Conservation (phyloP, 2,113 vertebrate species). For the Garra rufa region DNA sequence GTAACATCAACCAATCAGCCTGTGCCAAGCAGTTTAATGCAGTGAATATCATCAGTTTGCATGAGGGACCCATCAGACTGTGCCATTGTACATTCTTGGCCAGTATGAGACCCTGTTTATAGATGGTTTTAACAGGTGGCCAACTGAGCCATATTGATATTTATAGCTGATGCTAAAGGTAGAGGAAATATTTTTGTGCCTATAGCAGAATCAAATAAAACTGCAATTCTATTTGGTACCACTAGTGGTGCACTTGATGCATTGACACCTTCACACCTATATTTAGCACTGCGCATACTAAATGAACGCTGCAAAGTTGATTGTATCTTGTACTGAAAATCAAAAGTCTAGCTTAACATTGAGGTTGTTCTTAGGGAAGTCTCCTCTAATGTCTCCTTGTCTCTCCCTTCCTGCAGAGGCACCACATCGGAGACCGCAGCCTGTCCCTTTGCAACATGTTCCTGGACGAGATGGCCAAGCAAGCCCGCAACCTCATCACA, state of each 20-base stretch:
- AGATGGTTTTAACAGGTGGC: no score
- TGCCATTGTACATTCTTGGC: no score
- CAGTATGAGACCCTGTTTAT: no score
- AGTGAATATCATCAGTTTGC: no score
- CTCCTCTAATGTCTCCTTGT: conserved; percentile 2
- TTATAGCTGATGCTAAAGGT: neutral
- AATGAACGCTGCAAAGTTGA: neutral
- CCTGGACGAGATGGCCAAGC: conserved; percentile 98
- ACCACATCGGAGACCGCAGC: conserved; percentile 98
- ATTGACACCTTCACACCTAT: neutral
- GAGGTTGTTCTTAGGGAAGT: neutral
- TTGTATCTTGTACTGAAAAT: neutral
- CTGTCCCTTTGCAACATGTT: conserved; percentile 99
- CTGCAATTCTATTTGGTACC: neutral
- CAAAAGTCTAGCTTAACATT: neutral
- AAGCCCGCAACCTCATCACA: conserved; percentile 97
- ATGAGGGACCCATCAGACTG: no score
- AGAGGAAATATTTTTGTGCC: neutral
- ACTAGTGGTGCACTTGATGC: neutral
- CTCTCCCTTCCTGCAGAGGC: conserved; percentile 78
- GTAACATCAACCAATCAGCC: no score
- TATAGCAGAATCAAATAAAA: neutral
- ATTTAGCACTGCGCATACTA: neutral
- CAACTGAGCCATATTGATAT: neutral
- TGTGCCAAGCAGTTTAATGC: no score